These are phyloP conservation scores for Misgurnus anguillicaudatus DNA, from an alignment of 2,113 vertebrate species.

Conservation along the genomic window DNA sequence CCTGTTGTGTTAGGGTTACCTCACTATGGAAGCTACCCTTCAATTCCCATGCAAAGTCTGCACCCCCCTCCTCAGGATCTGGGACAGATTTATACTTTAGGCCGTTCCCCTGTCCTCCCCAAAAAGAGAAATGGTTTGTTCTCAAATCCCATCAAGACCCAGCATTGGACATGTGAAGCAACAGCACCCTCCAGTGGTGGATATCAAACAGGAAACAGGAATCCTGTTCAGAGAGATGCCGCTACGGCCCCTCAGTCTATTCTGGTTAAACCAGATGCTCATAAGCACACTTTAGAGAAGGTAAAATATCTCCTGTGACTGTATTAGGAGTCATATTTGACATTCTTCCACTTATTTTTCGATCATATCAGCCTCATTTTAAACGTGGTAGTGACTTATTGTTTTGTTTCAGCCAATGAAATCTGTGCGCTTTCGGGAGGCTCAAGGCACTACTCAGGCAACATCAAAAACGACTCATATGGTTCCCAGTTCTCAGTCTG, in stretches of 20 bases:
- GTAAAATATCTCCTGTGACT: slow-evolving; percentile 63
- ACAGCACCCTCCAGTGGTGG: slow-evolving; percentile 72
- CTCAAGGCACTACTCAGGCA: slow-evolving; percentile 75
- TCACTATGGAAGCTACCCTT: slow-evolving; percentile 62
- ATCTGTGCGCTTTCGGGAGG: slow-evolving; percentile 86
- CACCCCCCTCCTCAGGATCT: slow-evolving; percentile 72
- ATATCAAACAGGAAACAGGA: slow-evolving; percentile 74
- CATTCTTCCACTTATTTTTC: neutral
- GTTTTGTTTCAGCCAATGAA: slow-evolving; percentile 80
- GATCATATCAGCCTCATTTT: neutral
- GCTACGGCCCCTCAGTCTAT: slow-evolving; percentile 83
- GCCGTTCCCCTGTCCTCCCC: slow-evolving; percentile 64
- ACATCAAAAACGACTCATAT: slow-evolving; percentile 71
- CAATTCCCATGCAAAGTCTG: slow-evolving; percentile 60
- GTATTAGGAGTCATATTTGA: neutral
- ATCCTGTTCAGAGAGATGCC: slow-evolving; percentile 69
- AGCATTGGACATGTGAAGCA: slow-evolving; percentile 68
- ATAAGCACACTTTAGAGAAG: slow-evolving; percentile 84
- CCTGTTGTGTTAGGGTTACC: slow-evolving; percentile 65
- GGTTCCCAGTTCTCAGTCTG: slow-evolving; percentile 42
- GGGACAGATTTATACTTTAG: slow-evolving; percentile 71
- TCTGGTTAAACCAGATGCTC: slow-evolving; percentile 87
- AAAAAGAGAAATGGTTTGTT: slow-evolving; percentile 68
- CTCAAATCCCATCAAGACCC: slow-evolving; percentile 54
- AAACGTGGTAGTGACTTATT: neutral